A percentile compares a stretch with the other conserved stretches of the same genome.
Evolutionary conservation across 2,113 vertebrate species (phyloP).

Genomic region (Ictidomys tridecemlineatus): DNA sequence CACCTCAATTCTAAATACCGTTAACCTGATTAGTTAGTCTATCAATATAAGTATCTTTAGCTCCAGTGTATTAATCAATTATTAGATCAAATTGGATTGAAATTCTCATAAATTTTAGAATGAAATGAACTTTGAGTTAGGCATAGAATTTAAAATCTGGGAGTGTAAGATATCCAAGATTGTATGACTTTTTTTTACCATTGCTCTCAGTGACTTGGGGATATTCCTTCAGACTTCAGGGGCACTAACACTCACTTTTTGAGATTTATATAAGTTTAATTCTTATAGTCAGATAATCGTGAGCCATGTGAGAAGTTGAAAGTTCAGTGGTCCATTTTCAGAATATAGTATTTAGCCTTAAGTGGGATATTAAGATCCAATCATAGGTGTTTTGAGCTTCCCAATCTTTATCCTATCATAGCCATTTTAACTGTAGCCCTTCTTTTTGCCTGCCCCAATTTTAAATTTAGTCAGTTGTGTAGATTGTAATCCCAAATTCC

Average conservation of each 20-base stretch:
- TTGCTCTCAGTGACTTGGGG: background rate
- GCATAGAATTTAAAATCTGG: background rate
- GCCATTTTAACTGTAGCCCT: too few species aligned
- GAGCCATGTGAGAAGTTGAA: background rate
- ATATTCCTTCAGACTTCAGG: conserved; percentile 7
- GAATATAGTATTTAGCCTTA: too few species aligned
- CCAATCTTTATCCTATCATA: too few species aligned
- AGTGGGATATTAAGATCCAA: too few species aligned
- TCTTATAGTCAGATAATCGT: background rate
- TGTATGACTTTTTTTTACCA: background rate
- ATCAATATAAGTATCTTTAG: background rate
- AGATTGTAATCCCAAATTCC: too few species aligned
- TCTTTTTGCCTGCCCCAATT: too few species aligned
- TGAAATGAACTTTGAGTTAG: background rate
- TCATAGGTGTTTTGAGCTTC: too few species aligned
- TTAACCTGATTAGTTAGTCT: background rate
- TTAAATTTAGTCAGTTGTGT: too few species aligned
- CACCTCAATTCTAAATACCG: conserved; percentile 34
- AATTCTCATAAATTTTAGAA: conserved; percentile 19
- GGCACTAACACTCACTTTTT: background rate
- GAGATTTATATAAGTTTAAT: background rate
- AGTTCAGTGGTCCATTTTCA: too few species aligned
- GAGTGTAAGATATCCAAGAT: background rate
- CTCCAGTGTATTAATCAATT: background rate
- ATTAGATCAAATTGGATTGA: conserved; percentile 10